These are phyloP conservation scores for Steinernema khuongi DNA, from an alignment of 1,140 invertebrate species.

Conservation along the genomic window DNA sequence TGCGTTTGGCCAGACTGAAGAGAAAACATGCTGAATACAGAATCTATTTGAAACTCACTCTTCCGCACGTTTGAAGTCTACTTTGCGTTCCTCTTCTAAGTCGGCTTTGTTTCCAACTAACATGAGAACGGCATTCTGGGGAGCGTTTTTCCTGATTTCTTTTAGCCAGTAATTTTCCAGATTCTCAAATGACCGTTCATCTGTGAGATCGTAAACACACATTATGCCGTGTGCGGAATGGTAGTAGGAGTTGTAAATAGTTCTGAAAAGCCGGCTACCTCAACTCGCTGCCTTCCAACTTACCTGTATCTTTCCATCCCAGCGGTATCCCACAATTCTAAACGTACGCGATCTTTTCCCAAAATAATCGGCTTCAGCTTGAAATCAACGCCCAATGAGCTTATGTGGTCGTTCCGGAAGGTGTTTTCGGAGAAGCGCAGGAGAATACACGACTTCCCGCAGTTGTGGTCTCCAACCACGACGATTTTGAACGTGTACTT, in stretches of 20 bases:
- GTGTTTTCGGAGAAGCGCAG: slow-evolving; percentile 56
- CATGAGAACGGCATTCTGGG: slow-evolving; percentile 54
- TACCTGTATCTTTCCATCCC: slow-evolving; percentile 56
- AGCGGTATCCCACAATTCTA: slow-evolving; percentile 52
- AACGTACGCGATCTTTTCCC: slow-evolving; percentile 46
- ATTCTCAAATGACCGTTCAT: slow-evolving; percentile 58
- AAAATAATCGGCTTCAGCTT: slow-evolving; percentile 59
- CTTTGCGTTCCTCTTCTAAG: slow-evolving; percentile 53
- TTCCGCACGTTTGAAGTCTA: slow-evolving; percentile 56
- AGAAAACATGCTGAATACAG: not conserved
- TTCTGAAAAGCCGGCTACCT: slow-evolving; percentile 31
- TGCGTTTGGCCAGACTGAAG: slow-evolving; percentile 46
- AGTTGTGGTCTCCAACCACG: slow-evolving; percentile 58
- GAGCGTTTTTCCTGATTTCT: slow-evolving; percentile 54
- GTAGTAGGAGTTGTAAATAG: slow-evolving; percentile 58
- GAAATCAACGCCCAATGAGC: slow-evolving; percentile 56
- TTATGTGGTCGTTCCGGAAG: slow-evolving; percentile 56
- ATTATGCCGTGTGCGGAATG: slow-evolving; percentile 58
- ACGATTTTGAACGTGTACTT: slow-evolving; percentile 42
- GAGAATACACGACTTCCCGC: slow-evolving; percentile 56
- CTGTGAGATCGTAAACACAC: slow-evolving; percentile 57
- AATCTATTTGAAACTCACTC: slow-evolving; percentile 33
- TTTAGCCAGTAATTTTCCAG: slow-evolving; percentile 58
- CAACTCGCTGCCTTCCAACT: not conserved
- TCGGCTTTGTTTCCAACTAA: slow-evolving; percentile 58